phyloP scores from a whole-genome alignment of 2,113 vertebrate genomes.

The Xenopus borealis region DNA sequence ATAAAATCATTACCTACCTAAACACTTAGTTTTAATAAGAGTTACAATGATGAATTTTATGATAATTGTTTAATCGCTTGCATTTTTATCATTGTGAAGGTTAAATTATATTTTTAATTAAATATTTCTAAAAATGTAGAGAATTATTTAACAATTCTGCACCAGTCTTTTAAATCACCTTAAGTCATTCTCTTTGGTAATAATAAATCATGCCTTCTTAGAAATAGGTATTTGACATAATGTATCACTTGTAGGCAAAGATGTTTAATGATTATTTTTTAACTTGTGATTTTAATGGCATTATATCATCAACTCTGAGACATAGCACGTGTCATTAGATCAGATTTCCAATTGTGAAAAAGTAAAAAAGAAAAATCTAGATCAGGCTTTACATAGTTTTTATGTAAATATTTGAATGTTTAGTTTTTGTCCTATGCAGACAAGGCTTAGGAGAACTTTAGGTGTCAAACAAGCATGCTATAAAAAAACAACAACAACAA shows the following conservation, averaged over 20 bases:
- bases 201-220: conserved; percentile 56
- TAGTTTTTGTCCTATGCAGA: conserved; percentile 16
- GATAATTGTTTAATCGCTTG: conserved; percentile 94
- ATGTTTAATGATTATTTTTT: conserved; percentile 54
- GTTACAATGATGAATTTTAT: conserved; percentile 99
- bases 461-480: too few species aligned
- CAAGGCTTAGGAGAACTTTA: too few species aligned
- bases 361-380: conserved; percentile 34
- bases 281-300: conserved; percentile 55
- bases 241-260: conserved; percentile 60
- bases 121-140: conserved; percentile 90
- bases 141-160: conserved; percentile 71
- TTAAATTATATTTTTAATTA: conserved; percentile 92
- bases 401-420: conserved; percentile 3
- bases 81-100: conserved; percentile 90
- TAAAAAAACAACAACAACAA: too few species aligned
- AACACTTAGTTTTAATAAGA: conserved; percentile 96
- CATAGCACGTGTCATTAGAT: conserved; percentile 32
- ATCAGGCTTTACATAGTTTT: conserved; percentile 10
- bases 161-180: conserved; percentile 62
- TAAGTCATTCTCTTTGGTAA: conserved; percentile 68
- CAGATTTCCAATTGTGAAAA: conserved; percentile 38
- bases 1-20: conserved; percentile 99
- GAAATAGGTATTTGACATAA: conserved; percentile 58
- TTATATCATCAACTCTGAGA: conserved; percentile 51